These are phyloP conservation scores for Philaethria dido DNA, from an alignment of 2,888 invertebrate species.

Conservation along the genomic window DNA sequence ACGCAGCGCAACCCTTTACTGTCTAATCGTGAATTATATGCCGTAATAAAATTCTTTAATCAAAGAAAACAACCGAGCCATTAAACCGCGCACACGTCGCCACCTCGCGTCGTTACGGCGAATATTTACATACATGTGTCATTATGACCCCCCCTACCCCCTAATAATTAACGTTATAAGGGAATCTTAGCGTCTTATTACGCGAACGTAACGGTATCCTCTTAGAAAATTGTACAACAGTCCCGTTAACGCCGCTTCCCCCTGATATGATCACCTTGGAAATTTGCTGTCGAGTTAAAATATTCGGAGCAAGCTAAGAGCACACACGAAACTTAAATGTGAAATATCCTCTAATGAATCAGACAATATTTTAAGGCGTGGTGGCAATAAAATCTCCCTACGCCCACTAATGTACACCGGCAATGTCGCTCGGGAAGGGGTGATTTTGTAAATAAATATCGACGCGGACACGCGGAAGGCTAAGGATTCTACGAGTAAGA, in stretches of 20 bases:
- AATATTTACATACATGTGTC: conserved; percentile 84
- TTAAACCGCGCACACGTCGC: conserved; percentile 79
- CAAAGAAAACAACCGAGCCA: conserved; percentile 83
- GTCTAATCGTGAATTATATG: conserved; percentile 83
- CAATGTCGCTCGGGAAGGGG: conserved; percentile 77
- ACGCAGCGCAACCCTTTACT: conserved; percentile 75
- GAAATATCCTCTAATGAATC: conserved; percentile 84
- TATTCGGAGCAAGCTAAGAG: conserved; percentile 66
- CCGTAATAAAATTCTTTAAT: conserved; percentile 84
- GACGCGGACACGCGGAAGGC: conserved; percentile 65
- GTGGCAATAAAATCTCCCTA: conserved; percentile 80
- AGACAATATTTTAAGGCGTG: conserved; percentile 83
- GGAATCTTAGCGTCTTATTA: conserved; percentile 84
- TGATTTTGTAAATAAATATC: conserved; percentile 76
- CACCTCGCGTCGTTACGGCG: conserved; percentile 78
- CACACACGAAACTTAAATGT: conserved; percentile 81
- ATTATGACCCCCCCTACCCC: conserved; percentile 67
- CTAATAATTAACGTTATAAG: conserved; percentile 83
- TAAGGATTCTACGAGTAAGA: conserved; percentile 29
- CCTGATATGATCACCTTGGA: conserved; percentile 70
- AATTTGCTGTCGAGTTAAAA: conserved; percentile 67
- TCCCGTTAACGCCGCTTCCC: conserved; percentile 67
- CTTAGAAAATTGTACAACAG: conserved; percentile 81
- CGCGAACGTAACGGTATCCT: conserved; percentile 82
- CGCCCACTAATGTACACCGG: conserved; percentile 78